phyloP scores from a whole-genome alignment of 2,888 invertebrate species.

The Eupelmus urozonus region DNA sequence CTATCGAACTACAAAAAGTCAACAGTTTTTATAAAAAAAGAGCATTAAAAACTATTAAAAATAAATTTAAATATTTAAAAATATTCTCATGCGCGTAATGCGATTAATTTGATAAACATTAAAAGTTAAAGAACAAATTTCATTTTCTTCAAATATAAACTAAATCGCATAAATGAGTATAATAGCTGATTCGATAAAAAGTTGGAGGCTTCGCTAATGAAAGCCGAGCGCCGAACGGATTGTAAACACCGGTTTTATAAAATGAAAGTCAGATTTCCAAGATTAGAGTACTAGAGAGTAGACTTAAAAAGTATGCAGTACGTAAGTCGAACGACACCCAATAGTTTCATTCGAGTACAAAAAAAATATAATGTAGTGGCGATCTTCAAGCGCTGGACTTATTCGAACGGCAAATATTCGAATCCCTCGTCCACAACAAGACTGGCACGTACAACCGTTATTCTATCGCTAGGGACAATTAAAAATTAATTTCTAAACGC shows the following conservation, averaged over 20 bases:
- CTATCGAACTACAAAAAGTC: constrained; percentile 53
- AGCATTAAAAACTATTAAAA: constrained; percentile 49
- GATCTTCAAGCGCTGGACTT: constrained; percentile 37
- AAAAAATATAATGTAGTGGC: constrained; percentile 37
- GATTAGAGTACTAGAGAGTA: constrained; percentile 24
- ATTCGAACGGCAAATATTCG: constrained; percentile 42
- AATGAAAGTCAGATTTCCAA: constrained; percentile 26
- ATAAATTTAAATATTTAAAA: constrained; percentile 52
- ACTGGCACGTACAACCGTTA: constrained; percentile 72
- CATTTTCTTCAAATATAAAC: constrained; percentile 15
- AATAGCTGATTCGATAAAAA: constrained; percentile 44
- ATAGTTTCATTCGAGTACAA: constrained; percentile 53
- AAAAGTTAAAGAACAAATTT: constrained; percentile 45
- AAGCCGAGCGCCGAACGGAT: constrained; percentile 12
- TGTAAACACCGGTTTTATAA: constrained; percentile 34
- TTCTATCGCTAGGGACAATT: constrained; percentile 65
- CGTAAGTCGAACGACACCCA: constrained; percentile 49
- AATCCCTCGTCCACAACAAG: constrained; percentile 56
- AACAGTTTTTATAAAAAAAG: constrained; percentile 46
- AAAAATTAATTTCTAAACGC: constrained; percentile 64
- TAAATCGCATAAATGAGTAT: constrained; percentile 44
- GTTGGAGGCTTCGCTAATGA: constrained; percentile 9
- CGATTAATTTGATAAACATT: constrained; percentile 33
- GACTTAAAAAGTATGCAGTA: constrained; percentile 32
- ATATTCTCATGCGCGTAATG: constrained; percentile 31